Percentiles rank a stretch among this genome's conserved stretches.
Conservation (phyloP, 1,140 invertebrate species). For the Drosophila mauritiana region DNA sequence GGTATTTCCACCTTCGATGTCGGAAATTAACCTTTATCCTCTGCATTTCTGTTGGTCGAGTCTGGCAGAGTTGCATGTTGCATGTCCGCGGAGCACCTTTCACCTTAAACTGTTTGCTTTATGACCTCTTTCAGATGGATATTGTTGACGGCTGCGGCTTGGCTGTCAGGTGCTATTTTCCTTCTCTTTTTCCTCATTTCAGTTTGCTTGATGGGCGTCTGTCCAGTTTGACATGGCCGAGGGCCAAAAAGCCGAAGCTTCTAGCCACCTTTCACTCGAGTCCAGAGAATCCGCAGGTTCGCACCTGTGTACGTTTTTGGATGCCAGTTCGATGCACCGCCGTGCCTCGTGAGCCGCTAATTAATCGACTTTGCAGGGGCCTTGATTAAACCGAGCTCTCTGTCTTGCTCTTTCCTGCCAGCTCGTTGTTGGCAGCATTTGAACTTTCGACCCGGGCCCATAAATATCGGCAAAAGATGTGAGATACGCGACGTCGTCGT, state of each 20-base stretch:
- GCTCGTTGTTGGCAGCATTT: slow-evolving; percentile 43
- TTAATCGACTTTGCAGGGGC: slow-evolving; percentile 61
- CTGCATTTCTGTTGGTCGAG: slow-evolving; percentile 3
- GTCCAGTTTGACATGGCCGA: slow-evolving; percentile 36
- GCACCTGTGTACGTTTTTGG: slow-evolving; percentile 41
- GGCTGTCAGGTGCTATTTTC: slow-evolving; percentile 57
- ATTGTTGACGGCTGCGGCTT: slow-evolving; percentile 40
- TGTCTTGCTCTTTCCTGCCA: slow-evolving; percentile 5
- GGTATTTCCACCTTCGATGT: slow-evolving; percentile 12
- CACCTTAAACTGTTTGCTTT: slow-evolving; percentile 81
- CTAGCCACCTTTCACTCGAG: slow-evolving; percentile 51
- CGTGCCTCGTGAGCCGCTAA: slow-evolving; percentile 63
- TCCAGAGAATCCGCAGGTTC: slow-evolving; percentile 18
- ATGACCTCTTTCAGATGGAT: slow-evolving; percentile 71
- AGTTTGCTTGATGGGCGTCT: slow-evolving; percentile 28
- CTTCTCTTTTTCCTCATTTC: slow-evolving; percentile 5
- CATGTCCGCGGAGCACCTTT: slow-evolving; percentile 72
- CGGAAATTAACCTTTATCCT: not conserved
- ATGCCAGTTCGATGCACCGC: not conserved
- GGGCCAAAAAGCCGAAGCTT: slow-evolving; percentile 31
- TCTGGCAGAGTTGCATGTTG: slow-evolving; percentile 28
- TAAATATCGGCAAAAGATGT: slow-evolving; percentile 77
- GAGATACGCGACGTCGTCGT: slow-evolving; percentile 59
- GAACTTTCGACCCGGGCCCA: slow-evolving; percentile 73
- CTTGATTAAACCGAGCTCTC: slow-evolving; percentile 65